Base-by-base conservation (phyloP, 2,113 vertebrate species). In the Phalacrocorax brasilianus region DNA sequence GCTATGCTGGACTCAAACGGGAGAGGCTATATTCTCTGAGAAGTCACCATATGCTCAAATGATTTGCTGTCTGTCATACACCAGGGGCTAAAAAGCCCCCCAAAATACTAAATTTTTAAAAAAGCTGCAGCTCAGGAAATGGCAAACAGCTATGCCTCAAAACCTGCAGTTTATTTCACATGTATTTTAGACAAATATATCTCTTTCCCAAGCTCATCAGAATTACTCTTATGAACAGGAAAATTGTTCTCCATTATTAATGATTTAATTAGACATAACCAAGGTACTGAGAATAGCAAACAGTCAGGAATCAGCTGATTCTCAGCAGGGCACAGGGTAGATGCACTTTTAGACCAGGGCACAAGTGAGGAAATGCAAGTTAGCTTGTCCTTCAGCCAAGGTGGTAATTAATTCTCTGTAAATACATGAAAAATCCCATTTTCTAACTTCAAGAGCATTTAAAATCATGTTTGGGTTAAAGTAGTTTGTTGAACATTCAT, bases 11-110 rank as follows among this genome's bases (percentile, higher is more conserved):
- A 53, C 47, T 83, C 63, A 55, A 42, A 50, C n/a, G 30, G 42
- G 45, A 79, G 68, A 47, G 72, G 65, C 73, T 70, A 26, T 19
- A 70, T 85, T 78, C 73, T 89, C 63, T 89, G 76, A 85, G 74
- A 88, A 92, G 52, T 15, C 75, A 71, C 72, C 78, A 78, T 44
- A 78, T 93, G 96, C 81, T 85, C 88, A 49, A 82, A 61, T 8
- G 49, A 91, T 95, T 88, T 90, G 89, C 85, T 95, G 75, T 55
- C 67, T 95, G 75, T 55, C 67, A 55, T 14, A 84, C 72, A 75
- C 53, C 77, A 80, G 38, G 22, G 91, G 33, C 86, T 90, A 47
- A 72, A 68, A 65, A 79, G 38, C 40, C 56, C 81, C 67, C 74
- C 77, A 18, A 77, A 67, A 88, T 9, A 88, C 28, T 56, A 11